A percentile compares a stretch with the other conserved stretches of the same genome.
phyloP scores from a whole-genome alignment of 2,797 vertebrate genomes.

The Girardinus metallicus region DNA sequence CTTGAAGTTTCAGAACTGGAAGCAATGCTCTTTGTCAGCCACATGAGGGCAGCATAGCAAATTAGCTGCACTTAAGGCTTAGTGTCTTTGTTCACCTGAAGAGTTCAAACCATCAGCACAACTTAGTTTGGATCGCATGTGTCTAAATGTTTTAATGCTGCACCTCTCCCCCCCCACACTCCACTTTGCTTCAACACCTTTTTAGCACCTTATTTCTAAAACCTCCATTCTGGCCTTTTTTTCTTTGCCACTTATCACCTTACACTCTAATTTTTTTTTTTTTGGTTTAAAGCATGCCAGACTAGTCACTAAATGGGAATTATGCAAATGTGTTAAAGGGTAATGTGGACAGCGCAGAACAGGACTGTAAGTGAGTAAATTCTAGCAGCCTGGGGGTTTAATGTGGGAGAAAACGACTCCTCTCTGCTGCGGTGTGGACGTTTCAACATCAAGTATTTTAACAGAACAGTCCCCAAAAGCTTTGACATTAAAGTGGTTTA shows the following conservation, averaged over 20 bases:
- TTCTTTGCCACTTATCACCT: slow-evolving; percentile 1
- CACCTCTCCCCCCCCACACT: neutral
- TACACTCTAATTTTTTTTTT: neutral
- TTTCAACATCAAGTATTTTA: neutral
- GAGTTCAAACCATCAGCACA: neutral
- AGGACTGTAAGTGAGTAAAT: neutral
- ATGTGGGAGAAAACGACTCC: neutral
- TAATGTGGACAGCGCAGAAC: neutral
- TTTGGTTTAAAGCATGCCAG: slow-evolving; percentile 1
- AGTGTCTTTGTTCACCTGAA: neutral
- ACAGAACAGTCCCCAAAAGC: neutral
- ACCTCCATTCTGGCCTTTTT: neutral
- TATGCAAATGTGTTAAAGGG: slow-evolving; percentile 6
- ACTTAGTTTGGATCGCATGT: neutral
- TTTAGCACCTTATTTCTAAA: neutral
- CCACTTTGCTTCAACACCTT: neutral
- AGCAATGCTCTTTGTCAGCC: neutral
- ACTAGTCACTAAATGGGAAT: neutral
- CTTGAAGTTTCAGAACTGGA: neutral
- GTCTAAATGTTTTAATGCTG: neutral
- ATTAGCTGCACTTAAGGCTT: neutral
- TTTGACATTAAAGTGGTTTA: neutral
- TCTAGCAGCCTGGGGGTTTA: neutral
- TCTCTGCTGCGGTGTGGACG: neutral
- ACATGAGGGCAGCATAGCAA: slow-evolving; percentile 26